Base-by-base conservation (phyloP, 2,888 invertebrate genomes). In the Drosophila emarginata region DNA sequence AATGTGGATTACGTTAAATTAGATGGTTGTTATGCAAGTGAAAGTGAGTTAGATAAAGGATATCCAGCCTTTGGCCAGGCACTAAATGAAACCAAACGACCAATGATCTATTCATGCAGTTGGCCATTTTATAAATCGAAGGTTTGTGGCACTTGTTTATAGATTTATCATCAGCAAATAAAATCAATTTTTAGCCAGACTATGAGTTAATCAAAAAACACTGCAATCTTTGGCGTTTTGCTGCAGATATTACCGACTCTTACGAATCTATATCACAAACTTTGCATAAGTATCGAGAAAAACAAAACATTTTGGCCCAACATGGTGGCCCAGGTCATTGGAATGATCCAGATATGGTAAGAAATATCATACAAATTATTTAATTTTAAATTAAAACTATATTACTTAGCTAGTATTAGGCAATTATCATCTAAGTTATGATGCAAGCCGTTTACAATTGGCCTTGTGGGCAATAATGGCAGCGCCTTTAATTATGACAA, bases 21-120 rank as follows among this genome's bases (percentile, higher is more conserved):
- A 54, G 96, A 96, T 89, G 96, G 96, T 0, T 96, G 96, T 89
- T 93, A 95, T 90, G 93, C 94, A 0, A 93, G 94, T 53, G 89
- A 92, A 7, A 78, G 88, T 5, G 91, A 92, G 3, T 92, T 94
- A 91, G 92, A 93, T 79, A 75, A 72, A 93, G 96, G 95, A 1
- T 96, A 96, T 89, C 94, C 94, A 4, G 92, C 93, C 72, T 95
- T 96, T 93, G 94, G 94, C 36, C 87, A 89, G 61, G 93, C 93
- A 61, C 90, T 96, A 56, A 96, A 96, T 89, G 90, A 91, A 78
- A 96, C 96, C 14, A 95, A 95, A 15, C 92, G 96, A 26, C 94
- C 94, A 6, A 96, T 96, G 87, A 93, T 96, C 2, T 96, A 94
- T 90, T 95, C 95, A 0, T 96, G 96, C 90, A 95, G 95, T 87